Evolutionary conservation across 2,888 invertebrate genomes (phyloP).

Genomic region (Chymomyza procnemis): DNA sequence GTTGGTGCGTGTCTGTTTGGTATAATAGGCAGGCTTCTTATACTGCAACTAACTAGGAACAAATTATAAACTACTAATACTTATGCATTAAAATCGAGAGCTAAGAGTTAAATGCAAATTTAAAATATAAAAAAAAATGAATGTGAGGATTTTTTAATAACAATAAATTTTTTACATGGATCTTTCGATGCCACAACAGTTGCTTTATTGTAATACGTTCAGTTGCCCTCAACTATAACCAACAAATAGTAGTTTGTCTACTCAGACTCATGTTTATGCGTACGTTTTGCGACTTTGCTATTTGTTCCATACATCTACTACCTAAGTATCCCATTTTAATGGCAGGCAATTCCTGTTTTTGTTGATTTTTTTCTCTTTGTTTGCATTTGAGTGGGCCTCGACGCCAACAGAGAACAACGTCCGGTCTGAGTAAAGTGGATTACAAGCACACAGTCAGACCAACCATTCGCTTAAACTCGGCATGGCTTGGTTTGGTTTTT

Average conservation of each 20-base stretch:
- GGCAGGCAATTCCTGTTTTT: constrained; percentile 8
- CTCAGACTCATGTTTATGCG: background rate
- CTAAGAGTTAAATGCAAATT: too few relatives aligned
- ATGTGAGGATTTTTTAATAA: too few relatives aligned
- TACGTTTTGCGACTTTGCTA: background rate
- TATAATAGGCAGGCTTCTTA: background rate
- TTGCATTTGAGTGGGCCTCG: constrained; percentile 10
- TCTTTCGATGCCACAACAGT: background rate
- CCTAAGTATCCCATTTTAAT: background rate
- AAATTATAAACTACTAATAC: too few relatives aligned
- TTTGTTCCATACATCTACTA: background rate
- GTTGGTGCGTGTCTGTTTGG: constrained; percentile 19
- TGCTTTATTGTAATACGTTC: background rate
- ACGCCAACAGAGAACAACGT: constrained; percentile 8
- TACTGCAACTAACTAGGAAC: background rate
- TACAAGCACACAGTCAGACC: constrained; percentile 41
- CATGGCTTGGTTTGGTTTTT: constrained; percentile 25
- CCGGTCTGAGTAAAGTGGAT: constrained; percentile 60
- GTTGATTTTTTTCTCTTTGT: background rate
- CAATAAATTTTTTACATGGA: too few relatives aligned
- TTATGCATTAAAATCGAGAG: too few relatives aligned
- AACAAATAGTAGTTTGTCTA: background rate
- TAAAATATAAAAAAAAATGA: too few relatives aligned
- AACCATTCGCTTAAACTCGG: constrained; percentile 3
- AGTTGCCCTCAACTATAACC: background rate